These are phyloP conservation scores for Metallyticus violacea DNA, from an alignment of 2,888 invertebrate genomes.

Conservation along the genomic window DNA sequence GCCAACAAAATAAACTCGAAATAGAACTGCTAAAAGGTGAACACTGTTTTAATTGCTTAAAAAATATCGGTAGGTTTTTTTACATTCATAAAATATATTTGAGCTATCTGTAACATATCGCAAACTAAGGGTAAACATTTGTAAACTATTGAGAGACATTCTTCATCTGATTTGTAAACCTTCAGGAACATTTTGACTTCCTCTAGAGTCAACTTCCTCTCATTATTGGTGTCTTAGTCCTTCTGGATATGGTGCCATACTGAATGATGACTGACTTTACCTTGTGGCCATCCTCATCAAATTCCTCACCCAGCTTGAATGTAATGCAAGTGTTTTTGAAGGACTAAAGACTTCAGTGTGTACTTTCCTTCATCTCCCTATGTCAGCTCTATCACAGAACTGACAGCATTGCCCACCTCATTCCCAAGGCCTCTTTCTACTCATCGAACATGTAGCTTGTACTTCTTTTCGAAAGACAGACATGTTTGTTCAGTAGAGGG, in stretches of 20 bases:
- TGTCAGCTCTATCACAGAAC: constrained; percentile 79
- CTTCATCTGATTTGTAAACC: constrained; percentile 56
- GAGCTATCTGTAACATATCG: neutral
- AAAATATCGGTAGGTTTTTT: neutral
- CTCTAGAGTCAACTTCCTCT: constrained; percentile 71
- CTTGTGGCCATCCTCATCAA: constrained; percentile 88
- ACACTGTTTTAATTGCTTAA: neutral
- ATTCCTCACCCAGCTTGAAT: constrained; percentile 83
- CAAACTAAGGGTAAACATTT: neutral
- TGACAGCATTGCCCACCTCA: constrained; percentile 79
- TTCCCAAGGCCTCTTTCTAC: no score
- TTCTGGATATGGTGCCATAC: constrained; percentile 82
- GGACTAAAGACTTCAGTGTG: constrained; percentile 77
- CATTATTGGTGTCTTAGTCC: constrained; percentile 62
- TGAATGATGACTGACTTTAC: constrained; percentile 70
- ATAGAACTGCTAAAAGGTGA: neutral
- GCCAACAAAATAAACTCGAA: no score
- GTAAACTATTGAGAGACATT: neutral
- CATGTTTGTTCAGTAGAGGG: no score
- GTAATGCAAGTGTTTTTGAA: constrained; percentile 83
- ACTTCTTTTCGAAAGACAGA: no score
- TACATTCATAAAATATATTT: neutral
- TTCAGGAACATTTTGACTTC: constrained; percentile 77
- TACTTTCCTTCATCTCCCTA: constrained; percentile 60
- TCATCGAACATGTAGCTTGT: no score